Base-by-base conservation (phyloP, 35 echinoderm and acorn worm species). In the Heliocidaris erythrogramma region DNA sequence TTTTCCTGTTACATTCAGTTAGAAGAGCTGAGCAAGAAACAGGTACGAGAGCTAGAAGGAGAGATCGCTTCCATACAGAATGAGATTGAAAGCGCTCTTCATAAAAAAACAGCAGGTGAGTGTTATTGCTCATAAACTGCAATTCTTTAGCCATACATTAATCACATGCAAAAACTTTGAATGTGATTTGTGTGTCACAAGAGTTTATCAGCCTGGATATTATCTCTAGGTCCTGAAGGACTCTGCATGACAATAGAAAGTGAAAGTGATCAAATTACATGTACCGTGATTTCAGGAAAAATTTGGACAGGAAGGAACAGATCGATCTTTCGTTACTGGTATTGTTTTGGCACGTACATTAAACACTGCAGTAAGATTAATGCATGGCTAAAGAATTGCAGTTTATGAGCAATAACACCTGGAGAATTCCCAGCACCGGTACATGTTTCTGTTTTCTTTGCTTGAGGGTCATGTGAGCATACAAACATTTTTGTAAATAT, bases 11-110 rank as follows among this genome's bases (percentile, higher is more conserved):
- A 47, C 32, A 8, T 47, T 32, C 60, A 99, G 98, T 91, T 99
- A 85, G 95, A 97, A 88, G 97, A 99, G 92, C 88, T 99, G 93
- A 97, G 96, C 53, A 95, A 95, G 35, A 86, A 95, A 49, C 86
- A 98, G 29, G 92, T 99, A 29, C 85, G 86, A 47, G 98, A 99
- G 18, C 56, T 97, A 18, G 30, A 93, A 30, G 98, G 97, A 92
- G 98, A 99, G 93, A 95, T 99, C 9, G 69, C 94, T 6, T 94
- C 97, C 14, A 95, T 99, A 30, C 98, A 99, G 86, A 53, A 96
- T 31, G 98, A 97, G 48, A 99, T 99, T 61, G 98, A 99, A 86
- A 97, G 94, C 48, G 98, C 98, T 24, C 94, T 99, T 17, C 91
- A 95, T 30, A 95, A 84, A 60, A 96, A 96, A 88, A 18, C 35